These are phyloP conservation scores for Phalloptychus januarius DNA, from an alignment of 2,797 vertebrate species.

Conservation along the genomic window DNA sequence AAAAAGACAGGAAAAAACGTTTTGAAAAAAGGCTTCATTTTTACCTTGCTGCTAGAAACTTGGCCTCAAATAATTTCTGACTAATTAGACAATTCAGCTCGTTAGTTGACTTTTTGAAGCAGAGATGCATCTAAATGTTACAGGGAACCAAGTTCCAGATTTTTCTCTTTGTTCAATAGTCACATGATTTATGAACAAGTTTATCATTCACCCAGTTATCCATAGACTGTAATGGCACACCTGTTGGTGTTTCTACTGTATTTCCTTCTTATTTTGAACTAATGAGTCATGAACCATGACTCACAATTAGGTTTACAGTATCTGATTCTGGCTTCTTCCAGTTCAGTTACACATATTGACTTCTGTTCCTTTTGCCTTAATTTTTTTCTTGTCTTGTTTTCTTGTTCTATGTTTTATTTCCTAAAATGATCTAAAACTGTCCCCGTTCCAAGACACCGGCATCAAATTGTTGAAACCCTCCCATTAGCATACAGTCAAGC, in stretches of 20 bases:
- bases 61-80: not conserved
- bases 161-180: not conserved
- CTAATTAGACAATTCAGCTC: not conserved
- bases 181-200: not conserved
- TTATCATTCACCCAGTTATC: not conserved
- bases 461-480: not conserved
- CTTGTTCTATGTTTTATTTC: not conserved
- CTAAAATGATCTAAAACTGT: not conserved
- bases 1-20: not conserved
- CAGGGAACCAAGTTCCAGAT: not conserved
- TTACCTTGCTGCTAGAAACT: not conserved
- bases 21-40: not conserved
- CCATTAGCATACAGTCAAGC: not conserved
- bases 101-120: constrained; percentile 28
- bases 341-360: not conserved
- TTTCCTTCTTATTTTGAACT: not conserved
- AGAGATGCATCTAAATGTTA: not conserved
- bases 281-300: too few species aligned
- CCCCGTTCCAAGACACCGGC: not conserved
- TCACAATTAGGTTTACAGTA: not conserved
- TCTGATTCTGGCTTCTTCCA: not conserved
- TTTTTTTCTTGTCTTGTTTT: not conserved
- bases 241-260: not conserved
- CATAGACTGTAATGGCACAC: not conserved
- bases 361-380: not conserved